Evolutionary conservation across 2,888 invertebrate species (phyloP).

Genomic region (Caenorhabditis imperialis): DNA sequence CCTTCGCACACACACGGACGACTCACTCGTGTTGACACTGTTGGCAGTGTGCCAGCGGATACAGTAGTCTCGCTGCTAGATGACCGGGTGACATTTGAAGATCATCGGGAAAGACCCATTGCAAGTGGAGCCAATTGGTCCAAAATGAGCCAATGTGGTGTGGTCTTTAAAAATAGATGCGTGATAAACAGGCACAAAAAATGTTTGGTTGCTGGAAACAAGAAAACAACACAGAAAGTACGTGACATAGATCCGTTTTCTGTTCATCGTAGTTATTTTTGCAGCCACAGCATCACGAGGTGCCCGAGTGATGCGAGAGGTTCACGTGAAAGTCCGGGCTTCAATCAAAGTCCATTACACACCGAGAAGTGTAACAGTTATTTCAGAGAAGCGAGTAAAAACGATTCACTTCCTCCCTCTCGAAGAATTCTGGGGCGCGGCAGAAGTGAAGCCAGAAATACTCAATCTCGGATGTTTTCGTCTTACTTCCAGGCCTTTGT

Average conservation of each 20-base stretch:
- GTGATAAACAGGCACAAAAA: not conserved
- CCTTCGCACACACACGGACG: too few species aligned
- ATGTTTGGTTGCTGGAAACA: constrained; percentile 1
- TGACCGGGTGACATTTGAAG: constrained; percentile 19
- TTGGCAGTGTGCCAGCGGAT: constrained; percentile 22
- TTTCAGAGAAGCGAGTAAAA: constrained; percentile 12
- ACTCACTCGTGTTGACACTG: too few species aligned
- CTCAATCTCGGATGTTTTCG: too few species aligned
- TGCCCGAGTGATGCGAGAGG: too few species aligned
- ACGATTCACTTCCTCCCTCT: too few species aligned
- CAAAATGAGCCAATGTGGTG: constrained; percentile 1
- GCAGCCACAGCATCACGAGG: too few species aligned
- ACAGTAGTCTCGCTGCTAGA: constrained; percentile 12
- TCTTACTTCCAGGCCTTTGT: too few species aligned
- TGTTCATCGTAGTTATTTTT: too few species aligned
- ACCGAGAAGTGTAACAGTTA: constrained; percentile 7
- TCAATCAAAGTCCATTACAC: constrained; percentile 8
- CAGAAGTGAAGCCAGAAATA: too few species aligned
- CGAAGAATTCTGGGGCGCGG: too few species aligned
- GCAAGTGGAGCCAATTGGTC: constrained; percentile 6
- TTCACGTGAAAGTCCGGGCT: constrained; percentile 14
- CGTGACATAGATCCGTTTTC: too few species aligned
- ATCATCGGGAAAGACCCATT: constrained; percentile 4
- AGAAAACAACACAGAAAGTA: too few species aligned
- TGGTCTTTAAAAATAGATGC: not conserved